phyloP scores from a whole-genome alignment of 2,797 vertebrate species.

The Anguilla anguilla region DNA sequence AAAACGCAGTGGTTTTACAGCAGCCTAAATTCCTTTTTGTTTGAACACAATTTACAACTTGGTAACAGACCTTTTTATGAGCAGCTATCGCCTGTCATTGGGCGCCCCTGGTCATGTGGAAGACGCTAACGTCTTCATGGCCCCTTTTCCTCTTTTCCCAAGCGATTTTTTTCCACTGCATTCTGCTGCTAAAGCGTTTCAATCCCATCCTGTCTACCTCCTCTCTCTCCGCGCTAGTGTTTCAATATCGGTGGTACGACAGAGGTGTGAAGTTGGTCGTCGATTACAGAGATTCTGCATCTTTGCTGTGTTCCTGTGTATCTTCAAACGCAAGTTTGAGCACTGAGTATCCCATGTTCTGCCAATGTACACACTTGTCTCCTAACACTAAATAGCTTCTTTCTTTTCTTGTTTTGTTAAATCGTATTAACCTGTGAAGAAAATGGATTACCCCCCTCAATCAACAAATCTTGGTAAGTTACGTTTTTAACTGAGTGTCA shows the following conservation, averaged over 20 bases:
- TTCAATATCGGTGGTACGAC: constrained; percentile 35
- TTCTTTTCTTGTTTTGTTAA: constrained; percentile 46
- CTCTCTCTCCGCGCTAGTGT: constrained; percentile 69
- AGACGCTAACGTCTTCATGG: constrained; percentile 93
- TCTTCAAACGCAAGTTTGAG: constrained; percentile 1
- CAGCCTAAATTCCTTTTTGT: constrained; percentile 97
- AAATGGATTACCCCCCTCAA: constrained; percentile 70
- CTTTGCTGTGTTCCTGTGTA: constrained; percentile 33
- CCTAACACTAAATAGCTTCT: constrained; percentile 10
- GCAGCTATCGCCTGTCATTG: constrained; percentile 95
- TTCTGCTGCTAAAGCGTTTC: constrained; percentile 86
- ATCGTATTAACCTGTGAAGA: constrained; percentile 37
- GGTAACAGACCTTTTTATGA: constrained; percentile 99
- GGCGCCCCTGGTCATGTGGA: constrained; percentile 98
- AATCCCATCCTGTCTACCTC: constrained; percentile 82
- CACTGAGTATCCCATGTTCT: neutral
- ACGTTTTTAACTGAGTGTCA: constrained; percentile 40
- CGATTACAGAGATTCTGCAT: constrained; percentile 38
- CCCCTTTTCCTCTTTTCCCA: constrained; percentile 96
- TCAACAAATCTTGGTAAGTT: constrained; percentile 64
- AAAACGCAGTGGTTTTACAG: constrained; percentile 87
- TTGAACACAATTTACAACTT: constrained; percentile 99
- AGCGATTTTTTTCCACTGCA: constrained; percentile 86
- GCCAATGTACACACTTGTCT: constrained; percentile 37
- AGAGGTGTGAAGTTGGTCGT: constrained; percentile 42